Conservation (phyloP, 2,888 invertebrate genomes). For the Hemicrepidius hirtus region DNA sequence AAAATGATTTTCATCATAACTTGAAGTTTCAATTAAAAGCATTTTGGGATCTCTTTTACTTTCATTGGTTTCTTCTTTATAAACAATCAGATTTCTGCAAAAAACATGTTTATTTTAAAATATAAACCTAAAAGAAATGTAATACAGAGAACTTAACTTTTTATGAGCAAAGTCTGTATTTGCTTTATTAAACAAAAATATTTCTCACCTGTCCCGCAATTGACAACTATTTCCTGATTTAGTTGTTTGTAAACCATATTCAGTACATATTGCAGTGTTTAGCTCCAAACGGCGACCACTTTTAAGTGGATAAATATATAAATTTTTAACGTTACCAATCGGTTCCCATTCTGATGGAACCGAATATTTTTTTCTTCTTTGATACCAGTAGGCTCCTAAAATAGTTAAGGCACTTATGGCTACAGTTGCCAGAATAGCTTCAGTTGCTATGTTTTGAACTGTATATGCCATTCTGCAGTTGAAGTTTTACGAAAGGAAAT, state of each 20-base stretch:
- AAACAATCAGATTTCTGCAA: slow-evolving; percentile 54
- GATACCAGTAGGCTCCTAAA: slow-evolving; percentile 56
- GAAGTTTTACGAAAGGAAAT: not conserved
- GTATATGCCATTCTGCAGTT: not conserved
- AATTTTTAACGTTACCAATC: slow-evolving; percentile 65
- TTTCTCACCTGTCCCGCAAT: slow-evolving; percentile 64
- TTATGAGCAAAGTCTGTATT: no score
- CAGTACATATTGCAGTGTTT: slow-evolving; percentile 63
- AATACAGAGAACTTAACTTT: no score
- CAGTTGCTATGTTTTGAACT: not conserved
- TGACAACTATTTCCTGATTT: slow-evolving; percentile 57
- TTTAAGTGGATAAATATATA: slow-evolving; percentile 69
- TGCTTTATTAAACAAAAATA: not conserved
- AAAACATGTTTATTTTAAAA: not conserved
- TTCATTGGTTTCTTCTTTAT: slow-evolving; percentile 68
- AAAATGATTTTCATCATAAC: slow-evolving; percentile 69
- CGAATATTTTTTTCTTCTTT: slow-evolving; percentile 60
- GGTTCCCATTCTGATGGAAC: slow-evolving; percentile 66
- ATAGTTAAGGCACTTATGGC: slow-evolving; percentile 58
- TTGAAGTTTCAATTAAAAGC: slow-evolving; percentile 70
- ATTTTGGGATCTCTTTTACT: slow-evolving; percentile 68
- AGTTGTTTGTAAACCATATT: slow-evolving; percentile 61
- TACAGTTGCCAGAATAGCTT: slow-evolving; percentile 47
- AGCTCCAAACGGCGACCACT: slow-evolving; percentile 68
- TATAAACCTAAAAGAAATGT: no score